A percentile compares a stretch with the other conserved stretches of the same genome.
Conservation (phyloP, 2,797 vertebrate genomes). For the Chiloscyllium punctatum region DNA sequence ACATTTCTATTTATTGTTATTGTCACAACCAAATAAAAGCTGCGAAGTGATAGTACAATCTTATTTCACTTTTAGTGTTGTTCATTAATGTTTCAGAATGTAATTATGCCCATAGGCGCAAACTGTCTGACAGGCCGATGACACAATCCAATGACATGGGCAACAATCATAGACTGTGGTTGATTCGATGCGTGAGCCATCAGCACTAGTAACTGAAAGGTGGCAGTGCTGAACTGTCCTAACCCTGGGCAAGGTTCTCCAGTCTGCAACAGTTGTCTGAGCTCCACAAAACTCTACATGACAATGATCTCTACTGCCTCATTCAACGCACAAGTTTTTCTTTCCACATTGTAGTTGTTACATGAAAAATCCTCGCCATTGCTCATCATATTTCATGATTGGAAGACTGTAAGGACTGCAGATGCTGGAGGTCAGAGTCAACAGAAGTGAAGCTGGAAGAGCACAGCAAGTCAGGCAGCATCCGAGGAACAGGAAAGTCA, state of each 20-base stretch:
- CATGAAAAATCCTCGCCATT: too few species aligned
- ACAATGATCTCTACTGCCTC: neutral
- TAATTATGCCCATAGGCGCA: neutral
- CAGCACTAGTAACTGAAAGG: neutral
- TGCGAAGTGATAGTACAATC: neutral
- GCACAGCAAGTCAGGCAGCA: too few species aligned
- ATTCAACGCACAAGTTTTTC: neutral
- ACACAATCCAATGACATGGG: neutral
- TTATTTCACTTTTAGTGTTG: neutral
- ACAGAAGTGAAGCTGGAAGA: too few species aligned
- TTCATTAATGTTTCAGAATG: neutral
- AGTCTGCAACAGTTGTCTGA: neutral
- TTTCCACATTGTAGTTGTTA: neutral
- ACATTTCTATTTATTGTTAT: neutral
- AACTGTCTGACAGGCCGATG: neutral
- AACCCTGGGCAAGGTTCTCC: neutral
- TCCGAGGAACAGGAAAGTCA: too few species aligned
- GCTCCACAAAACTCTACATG: neutral
- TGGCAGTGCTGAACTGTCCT: neutral
- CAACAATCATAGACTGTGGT: neutral
- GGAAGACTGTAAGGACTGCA: too few species aligned
- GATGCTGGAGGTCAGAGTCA: too few species aligned
- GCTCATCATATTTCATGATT: too few species aligned
- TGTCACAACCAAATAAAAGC: neutral
- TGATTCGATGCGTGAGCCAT: neutral